Conservation (phyloP, 2,113 vertebrate genomes). For the Chaenogobius annularis region DNA sequence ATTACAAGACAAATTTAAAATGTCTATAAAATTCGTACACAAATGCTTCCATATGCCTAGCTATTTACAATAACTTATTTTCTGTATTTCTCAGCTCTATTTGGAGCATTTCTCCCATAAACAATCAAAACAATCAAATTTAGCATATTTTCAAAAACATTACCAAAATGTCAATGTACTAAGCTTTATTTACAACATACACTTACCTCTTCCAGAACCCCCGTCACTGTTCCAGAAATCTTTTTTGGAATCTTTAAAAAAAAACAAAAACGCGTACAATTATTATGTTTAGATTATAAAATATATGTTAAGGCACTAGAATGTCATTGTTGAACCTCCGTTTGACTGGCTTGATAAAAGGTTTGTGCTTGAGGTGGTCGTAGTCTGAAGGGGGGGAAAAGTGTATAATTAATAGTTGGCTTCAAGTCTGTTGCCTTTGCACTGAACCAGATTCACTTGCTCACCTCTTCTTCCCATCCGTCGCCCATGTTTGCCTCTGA, state of each 20-base stretch:
- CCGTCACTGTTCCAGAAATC: not conserved
- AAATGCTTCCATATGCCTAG: no score
- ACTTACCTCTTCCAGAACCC: constrained; percentile 12
- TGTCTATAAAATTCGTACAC: no score
- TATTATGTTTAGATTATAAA: no score
- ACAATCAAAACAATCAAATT: no score
- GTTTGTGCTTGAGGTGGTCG: not conserved
- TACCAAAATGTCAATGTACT: no score
- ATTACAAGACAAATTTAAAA: no score
- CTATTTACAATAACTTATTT: no score
- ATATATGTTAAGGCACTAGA: no score
- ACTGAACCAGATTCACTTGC: not conserved
- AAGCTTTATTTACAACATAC: not conserved
- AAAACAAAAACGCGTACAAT: no score
- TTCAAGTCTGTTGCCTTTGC: rapidly evolving
- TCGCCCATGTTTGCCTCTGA: constrained; percentile 13
- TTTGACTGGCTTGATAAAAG: not conserved
- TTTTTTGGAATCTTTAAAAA: not conserved
- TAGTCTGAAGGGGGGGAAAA: not conserved
- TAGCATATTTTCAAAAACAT: no score
- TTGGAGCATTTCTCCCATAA: no score
- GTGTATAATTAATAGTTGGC: rapidly evolving
- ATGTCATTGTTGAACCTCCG: constrained; percentile 8
- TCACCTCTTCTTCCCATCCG: constrained; percentile 55
- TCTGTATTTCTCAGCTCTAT: no score